phyloP scores from a whole-genome alignment of 2,113 vertebrate species.

The Leptobrachium leishanense region DNA sequence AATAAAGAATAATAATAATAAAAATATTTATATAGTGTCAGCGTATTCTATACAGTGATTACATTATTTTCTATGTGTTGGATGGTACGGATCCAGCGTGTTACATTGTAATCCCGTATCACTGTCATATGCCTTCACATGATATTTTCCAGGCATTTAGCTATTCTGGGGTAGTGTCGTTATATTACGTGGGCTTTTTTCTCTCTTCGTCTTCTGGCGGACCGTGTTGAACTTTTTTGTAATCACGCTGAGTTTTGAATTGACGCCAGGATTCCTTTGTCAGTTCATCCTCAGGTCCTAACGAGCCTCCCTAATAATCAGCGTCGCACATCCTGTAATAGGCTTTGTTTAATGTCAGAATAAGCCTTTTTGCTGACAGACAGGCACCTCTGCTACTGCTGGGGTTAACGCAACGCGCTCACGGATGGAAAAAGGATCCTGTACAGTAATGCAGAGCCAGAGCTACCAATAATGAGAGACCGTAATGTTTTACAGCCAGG shows the following conservation, averaged over 20 bases:
- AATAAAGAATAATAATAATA: too few species aligned
- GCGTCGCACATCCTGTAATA: neutral
- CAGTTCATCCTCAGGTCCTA: neutral
- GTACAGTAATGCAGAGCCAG: too few species aligned
- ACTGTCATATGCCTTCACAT: neutral
- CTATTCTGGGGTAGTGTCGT: constrained; percentile 1
- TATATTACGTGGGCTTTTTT: neutral
- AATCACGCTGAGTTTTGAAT: neutral
- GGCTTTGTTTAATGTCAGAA: neutral
- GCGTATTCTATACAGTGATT: too few species aligned
- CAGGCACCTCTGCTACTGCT: neutral
- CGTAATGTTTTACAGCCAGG: too few species aligned
- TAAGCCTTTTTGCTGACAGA: neutral
- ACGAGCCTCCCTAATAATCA: neutral
- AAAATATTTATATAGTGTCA: too few species aligned
- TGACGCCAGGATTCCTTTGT: neutral
- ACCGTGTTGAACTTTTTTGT: neutral
- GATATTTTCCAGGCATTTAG: neutral
- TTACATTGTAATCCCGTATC: neutral
- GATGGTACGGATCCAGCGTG: neutral
- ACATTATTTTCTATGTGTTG: too few species aligned
- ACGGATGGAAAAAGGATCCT: too few species aligned
- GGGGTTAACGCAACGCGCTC: neutral
- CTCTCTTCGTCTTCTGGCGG: neutral
- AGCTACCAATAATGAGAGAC: too few species aligned